phyloP scores from a whole-genome alignment of 2,888 invertebrate species.

The Phaedon cochleariae region DNA sequence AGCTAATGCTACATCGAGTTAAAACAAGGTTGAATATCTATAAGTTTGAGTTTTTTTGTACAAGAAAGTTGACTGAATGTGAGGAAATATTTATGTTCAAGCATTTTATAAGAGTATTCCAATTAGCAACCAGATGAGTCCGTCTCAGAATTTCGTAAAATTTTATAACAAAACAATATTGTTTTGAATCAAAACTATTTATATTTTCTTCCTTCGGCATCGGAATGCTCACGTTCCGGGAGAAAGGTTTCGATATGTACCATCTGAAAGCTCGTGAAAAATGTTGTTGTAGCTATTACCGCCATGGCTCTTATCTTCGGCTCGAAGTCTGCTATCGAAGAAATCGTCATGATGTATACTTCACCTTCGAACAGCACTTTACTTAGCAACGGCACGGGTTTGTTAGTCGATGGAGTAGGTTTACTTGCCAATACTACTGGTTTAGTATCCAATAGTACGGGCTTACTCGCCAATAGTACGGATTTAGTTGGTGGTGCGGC shows the following conservation, averaged over 20 bases:
- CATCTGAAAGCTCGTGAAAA: slow-evolving; percentile 82
- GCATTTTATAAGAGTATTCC: too few relatives aligned
- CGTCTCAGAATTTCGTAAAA: too few relatives aligned
- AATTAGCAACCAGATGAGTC: too few relatives aligned
- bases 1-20: neutral
- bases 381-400: neutral
- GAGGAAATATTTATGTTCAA: too few relatives aligned
- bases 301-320: slow-evolving; percentile 88
- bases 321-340: slow-evolving; percentile 71
- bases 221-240: slow-evolving; percentile 87
- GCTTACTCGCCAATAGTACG: neutral
- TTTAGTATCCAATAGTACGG: neutral
- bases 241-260: slow-evolving; percentile 73
- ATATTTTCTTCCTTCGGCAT: too few relatives aligned
- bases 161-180: too few relatives aligned
- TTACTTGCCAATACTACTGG: neutral
- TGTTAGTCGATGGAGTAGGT: neutral
- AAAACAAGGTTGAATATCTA: neutral
- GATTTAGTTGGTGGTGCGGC: neutral
- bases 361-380: neutral
- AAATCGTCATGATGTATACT: slow-evolving; percentile 63
- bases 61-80: too few relatives aligned
- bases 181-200: too few relatives aligned
- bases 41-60: too few relatives aligned
- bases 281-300: slow-evolving; percentile 76